phyloP scores from a whole-genome alignment of 2,888 invertebrate species.

The Steinernema carpocapsae region DNA sequence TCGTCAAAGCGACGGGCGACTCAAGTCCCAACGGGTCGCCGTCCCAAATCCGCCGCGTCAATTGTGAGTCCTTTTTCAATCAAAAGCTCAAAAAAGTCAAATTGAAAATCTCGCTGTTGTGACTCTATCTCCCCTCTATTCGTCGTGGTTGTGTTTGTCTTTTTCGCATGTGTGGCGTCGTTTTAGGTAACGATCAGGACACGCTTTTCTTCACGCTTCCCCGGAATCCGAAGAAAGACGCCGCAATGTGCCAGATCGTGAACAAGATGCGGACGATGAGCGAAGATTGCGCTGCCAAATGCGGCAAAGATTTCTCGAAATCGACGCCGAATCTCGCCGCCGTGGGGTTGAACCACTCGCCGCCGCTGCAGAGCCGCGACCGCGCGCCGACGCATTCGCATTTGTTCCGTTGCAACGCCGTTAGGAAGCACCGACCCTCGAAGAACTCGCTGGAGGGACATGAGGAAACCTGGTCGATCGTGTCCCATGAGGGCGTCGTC shows the following conservation, averaged over 20 bases:
- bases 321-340: slow-evolving; percentile 16
- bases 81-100: background rate
- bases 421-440: background rate
- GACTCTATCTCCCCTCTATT: background rate
- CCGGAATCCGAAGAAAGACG: background rate
- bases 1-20: background rate
- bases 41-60: background rate
- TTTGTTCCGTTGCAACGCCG: background rate
- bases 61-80: background rate
- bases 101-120: background rate
- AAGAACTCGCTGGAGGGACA: background rate
- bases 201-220: slow-evolving; percentile 18
- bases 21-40: background rate
- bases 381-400: slow-evolving; percentile 8
- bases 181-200: slow-evolving; percentile 8
- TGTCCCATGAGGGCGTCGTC: background rate
- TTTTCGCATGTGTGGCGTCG: slow-evolving; percentile 20
- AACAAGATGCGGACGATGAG: slow-evolving; percentile 20
- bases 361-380: background rate
- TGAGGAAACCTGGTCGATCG: background rate
- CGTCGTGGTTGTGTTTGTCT: background rate
- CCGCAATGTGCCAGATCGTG: background rate
- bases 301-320: background rate
- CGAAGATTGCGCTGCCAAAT: background rate
- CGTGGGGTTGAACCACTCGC: background rate